Base-by-base conservation (phyloP, 2,888 invertebrate genomes). In the Mycalesis mineus region DNA sequence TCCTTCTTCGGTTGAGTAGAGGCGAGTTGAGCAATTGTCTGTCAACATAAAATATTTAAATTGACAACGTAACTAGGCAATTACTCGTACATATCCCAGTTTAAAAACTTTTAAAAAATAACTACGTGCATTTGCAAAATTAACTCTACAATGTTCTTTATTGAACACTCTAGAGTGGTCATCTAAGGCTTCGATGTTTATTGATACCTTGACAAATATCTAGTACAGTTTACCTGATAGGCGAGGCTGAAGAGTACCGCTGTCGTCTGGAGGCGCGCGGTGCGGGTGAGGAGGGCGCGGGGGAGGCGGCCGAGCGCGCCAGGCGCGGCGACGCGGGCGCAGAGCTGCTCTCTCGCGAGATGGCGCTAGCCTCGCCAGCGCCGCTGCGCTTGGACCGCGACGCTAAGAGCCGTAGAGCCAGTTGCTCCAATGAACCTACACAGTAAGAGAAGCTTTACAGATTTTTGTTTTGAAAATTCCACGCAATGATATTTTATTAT, bases 1-100 rank as follows among this genome's bases (percentile, higher is more conserved):
- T 95, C 58, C 94, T 91, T 68, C 93, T 91, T 61, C 96, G 92
- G 69, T 94, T 94, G 53, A 97, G 84, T 51, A 97, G 86, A 3
- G 97, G 97, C 0, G 96, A 96, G 80, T 96, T 97, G 49, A 97
- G 91, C 56, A 97, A 91, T 75, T 95, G 94, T 66, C 94, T 92
- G 74, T 11, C 14, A 59, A 57, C 41, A 31, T 9, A 7, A 36
- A 5, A 9, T 8, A 33, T 5, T 5, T 22, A 22, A 22, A 5
- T 22, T 22, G 22, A 22, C 22, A 2, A 2, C 22, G 22, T 22
- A 22, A 22, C 3, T 22, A 22, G 5, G 22, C 22, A 5, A 22
- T 22, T 22, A 4, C 5, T 22, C 5, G 2, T 22, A 4, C 22
- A 22, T 22, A 4, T 4, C 22, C 22, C 22, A n/a, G n/a, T n/a